Percentiles rank a stretch among this genome's conserved stretches.
Evolutionary conservation across 2,797 vertebrate genomes (phyloP).

Genomic region (Enoplosus armatus): DNA sequence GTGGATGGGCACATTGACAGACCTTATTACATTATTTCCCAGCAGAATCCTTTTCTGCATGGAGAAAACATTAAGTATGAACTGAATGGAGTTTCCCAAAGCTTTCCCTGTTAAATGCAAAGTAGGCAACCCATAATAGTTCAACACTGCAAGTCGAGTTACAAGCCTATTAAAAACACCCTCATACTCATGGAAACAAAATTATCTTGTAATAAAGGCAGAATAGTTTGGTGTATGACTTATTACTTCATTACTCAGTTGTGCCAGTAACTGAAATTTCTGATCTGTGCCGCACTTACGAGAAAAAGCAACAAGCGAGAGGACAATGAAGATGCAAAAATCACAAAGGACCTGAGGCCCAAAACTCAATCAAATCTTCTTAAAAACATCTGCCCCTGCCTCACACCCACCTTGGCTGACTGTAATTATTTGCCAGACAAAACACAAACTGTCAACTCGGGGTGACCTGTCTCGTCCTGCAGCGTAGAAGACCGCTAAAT

Average conservation of each 20-base stretch:
- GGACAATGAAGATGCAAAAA: background rate
- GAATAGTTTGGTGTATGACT: slow-evolving; percentile 13
- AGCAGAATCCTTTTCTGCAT: slow-evolving; percentile 54
- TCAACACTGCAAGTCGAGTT: slow-evolving; percentile 32
- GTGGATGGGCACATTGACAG: slow-evolving; percentile 51
- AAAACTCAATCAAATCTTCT: slow-evolving; percentile 5
- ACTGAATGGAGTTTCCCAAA: slow-evolving; percentile 46
- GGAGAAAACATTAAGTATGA: slow-evolving; percentile 61
- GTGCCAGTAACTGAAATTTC: slow-evolving; percentile 49
- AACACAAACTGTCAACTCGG: background rate
- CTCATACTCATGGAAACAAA: slow-evolving; percentile 40
- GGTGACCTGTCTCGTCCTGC: slow-evolving; percentile 1
- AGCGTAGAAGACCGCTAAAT: slow-evolving; percentile 28
- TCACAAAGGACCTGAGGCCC: slow-evolving; percentile 2
- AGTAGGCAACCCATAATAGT: slow-evolving; percentile 13
- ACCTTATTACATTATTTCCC: slow-evolving; percentile 67
- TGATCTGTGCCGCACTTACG: background rate
- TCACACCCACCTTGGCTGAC: slow-evolving; percentile 17
- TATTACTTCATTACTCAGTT: slow-evolving; percentile 36
- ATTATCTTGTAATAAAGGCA: slow-evolving; percentile 16
- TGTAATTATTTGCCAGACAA: slow-evolving; percentile 38
- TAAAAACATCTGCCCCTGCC: background rate
- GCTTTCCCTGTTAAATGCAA: slow-evolving; percentile 17
- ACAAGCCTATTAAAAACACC: slow-evolving; percentile 51
- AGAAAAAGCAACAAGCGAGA: slow-evolving; percentile 24